These are phyloP conservation scores for Oxytorus armatus DNA, from an alignment of 2,888 invertebrate genomes.

Conservation along the genomic window DNA sequence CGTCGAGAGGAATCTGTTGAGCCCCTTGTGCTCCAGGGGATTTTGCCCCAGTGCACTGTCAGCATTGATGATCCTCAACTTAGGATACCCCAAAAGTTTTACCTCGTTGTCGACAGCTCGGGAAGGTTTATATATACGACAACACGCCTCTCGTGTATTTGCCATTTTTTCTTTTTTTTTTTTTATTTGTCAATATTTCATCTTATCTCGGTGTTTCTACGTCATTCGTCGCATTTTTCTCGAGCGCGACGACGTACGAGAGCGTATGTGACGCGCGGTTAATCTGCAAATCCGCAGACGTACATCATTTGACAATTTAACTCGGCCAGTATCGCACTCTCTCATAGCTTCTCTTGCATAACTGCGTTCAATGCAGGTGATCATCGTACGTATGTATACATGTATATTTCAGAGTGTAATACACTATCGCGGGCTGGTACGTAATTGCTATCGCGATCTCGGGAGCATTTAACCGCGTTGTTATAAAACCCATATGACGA, in stretches of 20 bases:
- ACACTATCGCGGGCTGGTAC: not conserved
- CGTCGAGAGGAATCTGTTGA: constrained; percentile 19
- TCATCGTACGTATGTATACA: not conserved
- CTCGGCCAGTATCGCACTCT: not conserved
- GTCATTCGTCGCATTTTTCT: constrained; percentile 8
- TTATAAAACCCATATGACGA: constrained; percentile 7
- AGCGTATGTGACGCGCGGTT: constrained; percentile 5
- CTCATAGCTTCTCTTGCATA: not conserved
- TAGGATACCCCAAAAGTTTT: not conserved
- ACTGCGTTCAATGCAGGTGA: constrained; percentile 5
- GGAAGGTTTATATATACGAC: not conserved
- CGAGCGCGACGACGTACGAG: not conserved
- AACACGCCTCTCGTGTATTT: not conserved
- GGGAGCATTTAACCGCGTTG: constrained; percentile 3
- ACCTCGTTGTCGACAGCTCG: not conserved
- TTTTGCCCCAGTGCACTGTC: constrained; percentile 7
- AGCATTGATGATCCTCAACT: constrained; percentile 4
- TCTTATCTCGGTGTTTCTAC: not conserved
- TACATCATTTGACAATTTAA: not conserved
- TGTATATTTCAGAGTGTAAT: not conserved
- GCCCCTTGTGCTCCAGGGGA: not conserved
- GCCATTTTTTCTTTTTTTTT: constrained; percentile 5
- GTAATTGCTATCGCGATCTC: constrained; percentile 42
- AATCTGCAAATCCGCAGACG: constrained; percentile 19
- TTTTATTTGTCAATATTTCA: not conserved